Evolutionary conservation across 2,113 vertebrate genomes (phyloP).

Genomic region (Tor tambroides): DNA sequence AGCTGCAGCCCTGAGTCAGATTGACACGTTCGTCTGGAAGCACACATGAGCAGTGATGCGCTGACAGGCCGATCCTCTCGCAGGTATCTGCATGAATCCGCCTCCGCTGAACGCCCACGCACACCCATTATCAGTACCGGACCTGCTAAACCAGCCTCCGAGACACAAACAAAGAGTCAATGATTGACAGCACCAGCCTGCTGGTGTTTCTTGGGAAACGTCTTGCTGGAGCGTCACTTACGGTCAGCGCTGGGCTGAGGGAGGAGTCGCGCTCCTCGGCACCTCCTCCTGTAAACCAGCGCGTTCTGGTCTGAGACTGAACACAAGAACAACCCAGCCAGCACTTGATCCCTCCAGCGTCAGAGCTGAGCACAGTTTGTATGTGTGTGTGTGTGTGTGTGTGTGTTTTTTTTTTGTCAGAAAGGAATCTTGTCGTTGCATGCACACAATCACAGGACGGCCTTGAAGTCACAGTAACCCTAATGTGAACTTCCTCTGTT

Average conservation of each 20-base stretch:
- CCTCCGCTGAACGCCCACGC: not conserved
- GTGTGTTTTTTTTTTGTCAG: too few species aligned
- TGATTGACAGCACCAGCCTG: constrained; percentile 28
- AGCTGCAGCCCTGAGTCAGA: too few species aligned
- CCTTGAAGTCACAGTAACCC: not conserved
- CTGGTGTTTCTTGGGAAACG: constrained; percentile 46
- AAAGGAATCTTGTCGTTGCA: not conserved
- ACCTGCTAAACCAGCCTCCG: not conserved
- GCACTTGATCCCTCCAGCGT: too few species aligned
- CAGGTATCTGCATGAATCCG: constrained; percentile 30
- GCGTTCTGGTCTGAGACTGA: too few species aligned
- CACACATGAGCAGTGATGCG: too few species aligned
- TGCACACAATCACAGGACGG: not conserved
- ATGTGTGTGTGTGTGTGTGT: too few species aligned
- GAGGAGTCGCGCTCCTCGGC: not conserved
- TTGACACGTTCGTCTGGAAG: too few species aligned
- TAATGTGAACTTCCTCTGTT: not conserved
- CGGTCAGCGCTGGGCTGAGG: constrained; percentile 42
- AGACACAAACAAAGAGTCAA: constrained; percentile 41
- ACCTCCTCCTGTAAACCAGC: too few species aligned
- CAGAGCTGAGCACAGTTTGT: not conserved
- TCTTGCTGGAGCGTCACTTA: constrained; percentile 45
- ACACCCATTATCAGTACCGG: not conserved
- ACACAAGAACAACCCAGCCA: too few species aligned
- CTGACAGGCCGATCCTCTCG: not conserved